Conservation (phyloP, 2,888 invertebrate species). For the Sesamia inferens region DNA sequence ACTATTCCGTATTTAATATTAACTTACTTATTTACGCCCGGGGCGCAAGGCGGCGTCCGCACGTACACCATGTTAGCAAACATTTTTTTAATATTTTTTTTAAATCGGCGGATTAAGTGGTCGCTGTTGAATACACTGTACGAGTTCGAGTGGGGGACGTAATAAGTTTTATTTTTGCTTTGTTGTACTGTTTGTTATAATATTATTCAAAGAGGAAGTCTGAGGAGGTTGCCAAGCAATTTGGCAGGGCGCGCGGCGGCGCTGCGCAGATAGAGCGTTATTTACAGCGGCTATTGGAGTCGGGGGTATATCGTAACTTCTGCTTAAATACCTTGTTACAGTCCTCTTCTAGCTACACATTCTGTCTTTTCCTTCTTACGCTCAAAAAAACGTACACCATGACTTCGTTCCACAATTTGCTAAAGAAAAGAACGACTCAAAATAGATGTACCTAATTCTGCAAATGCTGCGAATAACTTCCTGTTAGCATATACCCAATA, state of each 20-base stretch:
- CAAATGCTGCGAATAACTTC: constrained; percentile 48
- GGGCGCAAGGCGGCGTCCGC: constrained; percentile 28
- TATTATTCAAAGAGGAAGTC: constrained; percentile 87
- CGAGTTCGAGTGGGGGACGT: constrained; percentile 63
- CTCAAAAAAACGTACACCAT: constrained; percentile 69
- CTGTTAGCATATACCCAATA: constrained; percentile 41
- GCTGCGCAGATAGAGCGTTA: constrained; percentile 84
- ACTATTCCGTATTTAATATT: constrained; percentile 59
- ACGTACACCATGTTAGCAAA: constrained; percentile 36
- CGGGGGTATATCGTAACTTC: constrained; percentile 82
- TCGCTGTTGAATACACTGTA: constrained; percentile 39
- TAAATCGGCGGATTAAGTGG: constrained; percentile 42
- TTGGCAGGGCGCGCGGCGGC: constrained; percentile 83
- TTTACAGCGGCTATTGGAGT: constrained; percentile 84
- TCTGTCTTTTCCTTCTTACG: constrained; percentile 67
- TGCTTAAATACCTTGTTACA: constrained; percentile 86
- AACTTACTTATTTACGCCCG: constrained; percentile 60
- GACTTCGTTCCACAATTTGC: constrained; percentile 60
- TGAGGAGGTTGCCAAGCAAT: constrained; percentile 88
- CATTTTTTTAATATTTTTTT: constrained; percentile 48
- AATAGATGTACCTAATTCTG: constrained; percentile 35
- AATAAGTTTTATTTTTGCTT: constrained; percentile 80
- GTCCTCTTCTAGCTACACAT: constrained; percentile 70
- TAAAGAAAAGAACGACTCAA: constrained; percentile 33
- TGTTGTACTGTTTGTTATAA: constrained; percentile 84